Base-by-base conservation (phyloP, 2,888 invertebrate species). In the Cynaeus angustus region DNA sequence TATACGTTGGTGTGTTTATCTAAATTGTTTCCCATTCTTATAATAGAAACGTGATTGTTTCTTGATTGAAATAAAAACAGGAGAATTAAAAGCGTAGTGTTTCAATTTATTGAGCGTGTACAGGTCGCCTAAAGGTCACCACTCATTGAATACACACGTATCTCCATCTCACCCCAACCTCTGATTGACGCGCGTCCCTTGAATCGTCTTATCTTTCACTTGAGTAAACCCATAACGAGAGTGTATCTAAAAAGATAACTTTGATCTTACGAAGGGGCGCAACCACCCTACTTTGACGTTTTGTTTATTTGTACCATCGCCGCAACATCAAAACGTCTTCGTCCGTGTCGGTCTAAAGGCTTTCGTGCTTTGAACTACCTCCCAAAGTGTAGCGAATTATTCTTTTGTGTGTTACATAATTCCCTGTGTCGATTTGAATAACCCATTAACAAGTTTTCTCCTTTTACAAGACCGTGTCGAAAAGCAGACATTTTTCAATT, bases 401-500 rank as follows among this genome's bases (percentile, higher is more conserved):
- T 16, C 13, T 21, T 21, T 16, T 16, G 16, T 16, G 46, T 16
- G 46, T 46, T 46, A 46, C 13, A 16, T 16, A 46, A 46, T 16
- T 16, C 16, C 46, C 8, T 1, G 46, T 16, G 46, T 46, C 46
- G 16, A 45, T 58, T 58, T 58, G 58, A 66, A 66, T 55, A 46
- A 33, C 46, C 46, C 30, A 55, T 56, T 43, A 66, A 28, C 7
- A 12, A 33, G 43, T 46, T 48, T 55, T 58, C 30, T 50, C 38
- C 33, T 37, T 50, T 28, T 14, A 28, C 16, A 48, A 59, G 58
- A 52, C 28, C 38, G 66, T 58, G 50, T 58, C 48, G 66, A 50
- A 66, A 58, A 46, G 30, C 68, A 62, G 68, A 68, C 61, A 38
- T 16, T 61, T 62, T 43, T 68, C 41, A 53, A 53, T 68, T 55